A percentile compares a stretch with the other conserved stretches of the same genome.
These are phyloP conservation scores for Prunella himalayana DNA, from an alignment of 2,113 vertebrate genomes.

Conservation along the genomic window DNA sequence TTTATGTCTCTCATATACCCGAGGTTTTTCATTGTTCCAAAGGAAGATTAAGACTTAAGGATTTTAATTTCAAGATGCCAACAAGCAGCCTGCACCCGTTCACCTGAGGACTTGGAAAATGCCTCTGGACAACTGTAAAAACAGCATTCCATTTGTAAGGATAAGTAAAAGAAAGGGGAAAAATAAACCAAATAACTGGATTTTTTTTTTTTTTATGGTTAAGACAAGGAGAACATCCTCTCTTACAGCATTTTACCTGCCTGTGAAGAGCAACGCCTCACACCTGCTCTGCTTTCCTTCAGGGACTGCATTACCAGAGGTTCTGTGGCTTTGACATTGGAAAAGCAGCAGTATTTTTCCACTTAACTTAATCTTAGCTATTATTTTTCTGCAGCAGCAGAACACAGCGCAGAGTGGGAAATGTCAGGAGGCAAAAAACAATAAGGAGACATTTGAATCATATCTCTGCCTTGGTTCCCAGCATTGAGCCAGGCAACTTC, in stretches of 20 bases:
- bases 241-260: not conserved
- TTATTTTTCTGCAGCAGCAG: not conserved
- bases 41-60: not conserved
- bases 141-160: not conserved
- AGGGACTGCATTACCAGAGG: not conserved
- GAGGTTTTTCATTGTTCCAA: not conserved
- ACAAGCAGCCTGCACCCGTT: fast-evolving
- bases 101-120: not conserved
- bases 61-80: not conserved
- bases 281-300: not conserved
- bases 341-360: conserved; percentile 22
- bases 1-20: not conserved
- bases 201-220: not conserved
- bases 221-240: not conserved
- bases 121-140: not conserved
- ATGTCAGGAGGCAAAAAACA: conserved; percentile 35
- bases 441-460: not conserved
- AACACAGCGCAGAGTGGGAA: not conserved
- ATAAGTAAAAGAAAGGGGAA: not conserved
- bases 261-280: not conserved
- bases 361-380: not conserved
- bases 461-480: not conserved
- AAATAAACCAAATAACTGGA: not conserved
- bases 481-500: not conserved
- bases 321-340: not conserved